phyloP scores from a whole-genome alignment of 1,140 invertebrate species.

The Procambarus clarkii region DNA sequence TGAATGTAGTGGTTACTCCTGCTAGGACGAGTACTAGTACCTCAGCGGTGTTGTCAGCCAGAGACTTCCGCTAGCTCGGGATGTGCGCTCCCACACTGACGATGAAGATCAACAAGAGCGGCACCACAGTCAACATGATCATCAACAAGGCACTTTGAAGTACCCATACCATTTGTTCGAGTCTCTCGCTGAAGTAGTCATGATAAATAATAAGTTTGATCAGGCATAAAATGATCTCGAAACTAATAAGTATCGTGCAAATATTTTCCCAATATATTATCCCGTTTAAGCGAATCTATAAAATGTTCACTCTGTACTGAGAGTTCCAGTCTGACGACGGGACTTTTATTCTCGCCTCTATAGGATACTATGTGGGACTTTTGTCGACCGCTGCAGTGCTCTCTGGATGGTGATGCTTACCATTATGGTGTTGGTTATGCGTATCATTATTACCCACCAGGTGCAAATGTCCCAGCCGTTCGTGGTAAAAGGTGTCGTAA shows the following conservation, averaged over 20 bases:
- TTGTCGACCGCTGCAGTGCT: neutral
- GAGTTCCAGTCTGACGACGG: slow-evolving; percentile 7
- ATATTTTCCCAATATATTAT: neutral
- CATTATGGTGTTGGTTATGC: neutral
- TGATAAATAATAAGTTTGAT: neutral
- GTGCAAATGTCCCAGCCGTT: neutral
- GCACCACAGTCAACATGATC: neutral
- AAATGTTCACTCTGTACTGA: neutral
- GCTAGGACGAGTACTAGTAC: too few relatives aligned
- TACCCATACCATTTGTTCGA: neutral
- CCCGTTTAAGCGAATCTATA: neutral
- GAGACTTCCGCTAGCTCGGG: too few relatives aligned
- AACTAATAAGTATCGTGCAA: neutral
- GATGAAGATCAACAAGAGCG: slow-evolving; percentile 9
- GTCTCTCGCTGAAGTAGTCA: neutral
- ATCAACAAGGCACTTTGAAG: neutral
- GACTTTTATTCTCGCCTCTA: neutral
- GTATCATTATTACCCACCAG: too few relatives aligned
- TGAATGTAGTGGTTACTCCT: too few relatives aligned
- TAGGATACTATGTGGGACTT: neutral
- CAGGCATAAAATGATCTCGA: neutral
- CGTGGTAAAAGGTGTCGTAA: neutral
- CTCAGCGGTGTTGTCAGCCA: neutral
- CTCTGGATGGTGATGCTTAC: neutral
- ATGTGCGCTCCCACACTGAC: too few relatives aligned